Conservation (phyloP, 2,888 invertebrate genomes). For the Cepaea hortensis region DNA sequence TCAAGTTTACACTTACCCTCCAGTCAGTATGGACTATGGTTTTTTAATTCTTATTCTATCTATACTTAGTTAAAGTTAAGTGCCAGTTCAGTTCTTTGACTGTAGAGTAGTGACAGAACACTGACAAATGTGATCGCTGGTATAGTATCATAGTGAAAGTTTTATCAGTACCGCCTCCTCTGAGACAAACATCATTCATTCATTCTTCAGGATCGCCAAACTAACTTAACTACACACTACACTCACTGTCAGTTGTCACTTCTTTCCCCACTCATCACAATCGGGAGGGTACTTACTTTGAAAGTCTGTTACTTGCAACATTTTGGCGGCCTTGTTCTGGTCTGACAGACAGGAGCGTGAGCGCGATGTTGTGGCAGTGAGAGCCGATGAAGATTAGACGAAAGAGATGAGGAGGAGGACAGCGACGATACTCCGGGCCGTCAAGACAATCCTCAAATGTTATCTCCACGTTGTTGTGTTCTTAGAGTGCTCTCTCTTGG, state of each 20-base stretch:
- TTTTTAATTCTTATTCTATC: no score
- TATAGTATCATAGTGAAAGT: no score
- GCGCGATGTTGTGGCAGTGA: background rate
- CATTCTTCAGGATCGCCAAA: no score
- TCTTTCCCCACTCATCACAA: background rate
- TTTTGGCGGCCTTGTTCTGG: constrained; percentile 55
- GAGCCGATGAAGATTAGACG: background rate
- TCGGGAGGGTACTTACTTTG: constrained; percentile 74
- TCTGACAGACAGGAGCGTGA: background rate
- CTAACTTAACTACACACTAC: background rate
- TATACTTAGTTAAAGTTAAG: no score
- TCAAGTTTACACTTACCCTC: no score
- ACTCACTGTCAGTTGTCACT: background rate
- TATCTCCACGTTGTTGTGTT: constrained; percentile 25
- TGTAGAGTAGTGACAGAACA: no score
- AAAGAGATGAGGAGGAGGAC: background rate
- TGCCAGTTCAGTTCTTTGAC: no score
- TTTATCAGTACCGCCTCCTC: no score
- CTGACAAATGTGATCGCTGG: no score
- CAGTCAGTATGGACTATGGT: no score
- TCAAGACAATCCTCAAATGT: background rate
- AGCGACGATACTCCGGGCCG: background rate
- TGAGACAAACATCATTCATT: no score
- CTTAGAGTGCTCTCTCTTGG: constrained; percentile 17
- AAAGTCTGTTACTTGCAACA: constrained; percentile 77